Base-by-base conservation (phyloP, 2,113 vertebrate species). In the Misgurnus mizolepis region DNA sequence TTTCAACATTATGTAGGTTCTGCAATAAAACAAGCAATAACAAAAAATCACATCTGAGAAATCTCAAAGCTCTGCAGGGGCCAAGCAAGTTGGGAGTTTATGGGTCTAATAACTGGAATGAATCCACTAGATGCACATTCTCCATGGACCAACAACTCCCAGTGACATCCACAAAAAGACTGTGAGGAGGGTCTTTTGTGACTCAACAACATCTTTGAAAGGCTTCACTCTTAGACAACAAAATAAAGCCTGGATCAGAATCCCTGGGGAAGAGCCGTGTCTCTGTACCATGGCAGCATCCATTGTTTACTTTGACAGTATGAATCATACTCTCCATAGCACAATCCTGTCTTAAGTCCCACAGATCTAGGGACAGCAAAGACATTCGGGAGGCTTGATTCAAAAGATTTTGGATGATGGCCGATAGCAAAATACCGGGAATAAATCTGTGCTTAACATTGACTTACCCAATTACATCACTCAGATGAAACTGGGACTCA, bases 281-380 rank as follows among this genome's bases (percentile, higher is more conserved):
- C 65, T 69, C 53, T 14, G 41, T 67, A 78, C 64, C 83, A 74
- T 69, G 83, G 83, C 79, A 81, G 78, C 75, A 64, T 73, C 75
- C 79, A 80, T 40, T 72, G 83, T 70, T 78, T 73, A 60, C 70
- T 73, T 34, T 41, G 53, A 60, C n/a, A 73, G 70, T 81, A 69
- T 66, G 72, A 81, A 84, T 78, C 62, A 73, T 64, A 58, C 56
- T 74, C 82, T 76, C 70, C 39, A 11, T 67, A 67, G 62, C 56
- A 41, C 65, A 60, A n/a, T 41, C 74, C 47, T 55, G 49, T 62
- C 61, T 67, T 72, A 67, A 80, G 56, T 53, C 68, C 71, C 71
- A 69, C 66, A 45, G 56, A 80, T 67, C 50, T 77, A 67, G 72
- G 58, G 53, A 70, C 56, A 55, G 50, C n/a, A 49, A 72, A 72